Conservation (phyloP, 2,113 vertebrate species). For the Carollia perspicillata region DNA sequence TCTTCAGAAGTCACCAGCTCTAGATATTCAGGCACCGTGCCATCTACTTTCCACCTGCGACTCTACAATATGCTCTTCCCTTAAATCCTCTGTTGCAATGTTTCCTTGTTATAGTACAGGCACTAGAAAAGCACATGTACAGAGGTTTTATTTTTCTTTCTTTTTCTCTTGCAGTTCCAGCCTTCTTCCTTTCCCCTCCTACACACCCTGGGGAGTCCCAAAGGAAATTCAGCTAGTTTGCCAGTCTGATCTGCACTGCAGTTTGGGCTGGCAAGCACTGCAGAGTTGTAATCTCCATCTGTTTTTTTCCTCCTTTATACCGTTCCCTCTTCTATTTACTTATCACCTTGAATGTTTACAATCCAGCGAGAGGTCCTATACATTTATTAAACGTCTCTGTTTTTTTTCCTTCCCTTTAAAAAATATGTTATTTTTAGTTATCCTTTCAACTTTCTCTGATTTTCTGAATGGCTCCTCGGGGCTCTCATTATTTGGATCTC, state of each 20-base stretch:
- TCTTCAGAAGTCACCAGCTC: not conserved
- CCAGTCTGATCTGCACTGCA: not conserved
- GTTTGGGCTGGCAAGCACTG: not conserved
- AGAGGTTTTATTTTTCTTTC: slow-evolving; percentile 6
- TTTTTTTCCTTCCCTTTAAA: not conserved
- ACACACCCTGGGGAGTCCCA: not conserved
- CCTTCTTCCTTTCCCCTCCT: not conserved
- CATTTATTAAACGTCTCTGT: not conserved
- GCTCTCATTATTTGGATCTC: slow-evolving; percentile 46
- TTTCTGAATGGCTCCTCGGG: slow-evolving; percentile 42
- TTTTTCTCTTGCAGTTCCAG: not conserved
- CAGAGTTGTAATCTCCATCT: not conserved
- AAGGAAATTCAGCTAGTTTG: not conserved
- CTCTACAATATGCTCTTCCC: not conserved
- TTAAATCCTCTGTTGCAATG: not conserved
- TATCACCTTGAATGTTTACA: slow-evolving; percentile 42
- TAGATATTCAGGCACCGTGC: not conserved
- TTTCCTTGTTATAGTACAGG: not conserved
- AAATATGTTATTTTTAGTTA: slow-evolving; percentile 37
- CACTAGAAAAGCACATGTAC: not conserved
- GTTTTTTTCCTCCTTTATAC: not conserved
- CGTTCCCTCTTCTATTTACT: not conserved
- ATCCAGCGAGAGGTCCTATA: not conserved
- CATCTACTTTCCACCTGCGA: not conserved
- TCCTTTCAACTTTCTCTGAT: slow-evolving; percentile 20